Conservation (phyloP, 2,113 vertebrate genomes). For the Austrofundulus limnaeus region DNA sequence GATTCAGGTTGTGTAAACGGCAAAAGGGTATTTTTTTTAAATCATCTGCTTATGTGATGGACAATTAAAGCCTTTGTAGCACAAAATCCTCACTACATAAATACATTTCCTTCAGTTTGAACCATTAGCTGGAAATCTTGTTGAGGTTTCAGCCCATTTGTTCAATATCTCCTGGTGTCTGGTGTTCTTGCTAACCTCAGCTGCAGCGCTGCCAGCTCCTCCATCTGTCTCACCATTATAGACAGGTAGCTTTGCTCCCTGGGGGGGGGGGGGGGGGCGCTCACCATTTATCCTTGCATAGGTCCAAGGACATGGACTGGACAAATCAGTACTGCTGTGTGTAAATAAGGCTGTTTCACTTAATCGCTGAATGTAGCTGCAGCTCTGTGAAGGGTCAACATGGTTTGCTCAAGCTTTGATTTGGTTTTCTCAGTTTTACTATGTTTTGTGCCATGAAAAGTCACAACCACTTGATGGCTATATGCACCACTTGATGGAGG, state of each 20-base stretch:
- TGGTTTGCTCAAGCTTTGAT: neutral
- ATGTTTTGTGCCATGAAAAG: constrained; percentile 5
- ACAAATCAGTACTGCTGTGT: constrained; percentile 14
- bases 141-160: constrained; percentile 11
- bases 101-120: neutral
- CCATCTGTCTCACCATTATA: constrained; percentile 49
- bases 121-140: constrained; percentile 5
- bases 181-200: constrained; percentile 17
- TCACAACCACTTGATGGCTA: constrained; percentile 6
- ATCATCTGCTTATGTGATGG: no score
- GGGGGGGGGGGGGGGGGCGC: no score
- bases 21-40: no score
- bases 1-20: no score
- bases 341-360: constrained; percentile 10
- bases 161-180: constrained; percentile 28
- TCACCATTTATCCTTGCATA: constrained; percentile 43
- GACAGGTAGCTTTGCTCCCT: constrained; percentile 16
- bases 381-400: neutral
- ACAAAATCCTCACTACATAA: neutral
- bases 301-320: constrained; percentile 35
- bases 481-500: neutral
- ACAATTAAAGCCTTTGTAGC: no score
- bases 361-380: constrained; percentile 1
- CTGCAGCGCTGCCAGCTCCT: constrained; percentile 29
- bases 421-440: constrained; percentile 9